A percentile compares a stretch with the other conserved stretches of the same genome.
These are phyloP conservation scores for Hirtodrosophila trivittata DNA, from an alignment of 2,888 invertebrate species.

Conservation along the genomic window DNA sequence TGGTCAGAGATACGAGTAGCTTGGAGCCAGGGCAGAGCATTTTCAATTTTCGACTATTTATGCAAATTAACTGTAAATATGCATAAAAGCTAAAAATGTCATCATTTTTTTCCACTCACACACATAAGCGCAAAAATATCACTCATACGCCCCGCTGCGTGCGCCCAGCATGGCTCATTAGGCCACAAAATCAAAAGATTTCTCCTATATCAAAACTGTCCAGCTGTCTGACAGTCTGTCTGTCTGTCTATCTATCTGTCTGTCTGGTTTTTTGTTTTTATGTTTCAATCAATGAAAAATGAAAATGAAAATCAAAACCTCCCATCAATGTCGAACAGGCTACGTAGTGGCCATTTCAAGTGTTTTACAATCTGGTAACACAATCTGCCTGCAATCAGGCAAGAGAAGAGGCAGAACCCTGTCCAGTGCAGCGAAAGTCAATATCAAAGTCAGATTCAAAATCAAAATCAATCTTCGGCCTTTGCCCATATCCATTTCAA, in stretches of 20 bases:
- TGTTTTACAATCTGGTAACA: conserved; percentile 74
- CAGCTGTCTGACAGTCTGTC: conserved; percentile 25
- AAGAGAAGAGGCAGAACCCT: too few species aligned
- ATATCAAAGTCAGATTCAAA: conserved; percentile 3
- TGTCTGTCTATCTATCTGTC: conserved; percentile 14
- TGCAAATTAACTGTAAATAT: conserved; percentile 74
- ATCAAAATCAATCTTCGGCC: conserved; percentile 70
- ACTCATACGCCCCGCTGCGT: conserved; percentile 73
- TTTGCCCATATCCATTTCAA: conserved; percentile 68
- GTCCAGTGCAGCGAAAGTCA: too few species aligned
- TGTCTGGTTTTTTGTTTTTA: conserved; percentile 41
- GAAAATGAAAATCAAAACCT: conserved; percentile 73
- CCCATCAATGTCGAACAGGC: conserved; percentile 71
- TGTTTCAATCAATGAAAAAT: conserved; percentile 79
- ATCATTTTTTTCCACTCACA: conserved; percentile 50
- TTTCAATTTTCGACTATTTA: conserved; percentile 79
- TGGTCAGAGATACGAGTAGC: conserved; percentile 12
- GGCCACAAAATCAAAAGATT: conserved; percentile 44
- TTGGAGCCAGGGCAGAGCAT: conserved; percentile 52
- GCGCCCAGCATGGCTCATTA: conserved; percentile 66
- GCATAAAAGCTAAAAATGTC: conserved; percentile 77
- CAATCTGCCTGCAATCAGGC: conserved; percentile 65
- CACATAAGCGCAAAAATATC: conserved; percentile 73
- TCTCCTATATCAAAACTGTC: conserved; percentile 25
- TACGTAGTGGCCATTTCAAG: conserved; percentile 41